These are phyloP conservation scores for Corythornis cristatus DNA, from an alignment of 2,113 vertebrate genomes.

Conservation along the genomic window DNA sequence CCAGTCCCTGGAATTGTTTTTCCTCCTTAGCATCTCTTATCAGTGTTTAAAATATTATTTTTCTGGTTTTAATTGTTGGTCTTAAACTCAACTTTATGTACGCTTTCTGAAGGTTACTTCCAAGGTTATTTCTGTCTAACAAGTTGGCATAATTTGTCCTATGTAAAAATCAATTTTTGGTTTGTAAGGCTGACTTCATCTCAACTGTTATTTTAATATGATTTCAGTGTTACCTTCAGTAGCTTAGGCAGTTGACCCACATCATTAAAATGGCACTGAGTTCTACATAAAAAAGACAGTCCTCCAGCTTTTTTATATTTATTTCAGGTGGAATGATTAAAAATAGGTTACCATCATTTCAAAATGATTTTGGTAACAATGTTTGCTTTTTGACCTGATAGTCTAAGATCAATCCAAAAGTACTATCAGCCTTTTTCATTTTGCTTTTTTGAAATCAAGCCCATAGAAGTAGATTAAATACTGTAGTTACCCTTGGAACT, in stretches of 20 bases:
- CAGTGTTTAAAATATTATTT: neutral
- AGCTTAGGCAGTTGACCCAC: neutral
- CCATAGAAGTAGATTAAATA: neutral
- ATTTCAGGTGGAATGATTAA: neutral
- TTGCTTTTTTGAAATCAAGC: neutral
- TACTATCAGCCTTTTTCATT: neutral
- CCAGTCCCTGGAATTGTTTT: neutral
- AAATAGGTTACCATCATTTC: neutral
- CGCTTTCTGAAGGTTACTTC: neutral
- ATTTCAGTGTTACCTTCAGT: neutral
- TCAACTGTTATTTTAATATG: neutral
- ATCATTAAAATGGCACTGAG: neutral
- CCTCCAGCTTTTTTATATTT: neutral
- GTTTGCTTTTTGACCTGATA: constrained; percentile 27
- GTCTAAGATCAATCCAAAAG: neutral
- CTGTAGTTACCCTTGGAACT: neutral
- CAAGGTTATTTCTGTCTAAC: neutral
- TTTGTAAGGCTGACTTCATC: neutral
- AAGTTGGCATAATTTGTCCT: neutral
- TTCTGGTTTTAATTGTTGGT: neutral
- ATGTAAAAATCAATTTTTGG: neutral
- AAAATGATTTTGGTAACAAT: neutral
- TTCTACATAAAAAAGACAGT: neutral
- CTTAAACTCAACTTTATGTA: neutral
- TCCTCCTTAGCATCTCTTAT: neutral